Base-by-base conservation (phyloP, 2,888 invertebrate genomes). In the Pristionchus maxplancki region DNA sequence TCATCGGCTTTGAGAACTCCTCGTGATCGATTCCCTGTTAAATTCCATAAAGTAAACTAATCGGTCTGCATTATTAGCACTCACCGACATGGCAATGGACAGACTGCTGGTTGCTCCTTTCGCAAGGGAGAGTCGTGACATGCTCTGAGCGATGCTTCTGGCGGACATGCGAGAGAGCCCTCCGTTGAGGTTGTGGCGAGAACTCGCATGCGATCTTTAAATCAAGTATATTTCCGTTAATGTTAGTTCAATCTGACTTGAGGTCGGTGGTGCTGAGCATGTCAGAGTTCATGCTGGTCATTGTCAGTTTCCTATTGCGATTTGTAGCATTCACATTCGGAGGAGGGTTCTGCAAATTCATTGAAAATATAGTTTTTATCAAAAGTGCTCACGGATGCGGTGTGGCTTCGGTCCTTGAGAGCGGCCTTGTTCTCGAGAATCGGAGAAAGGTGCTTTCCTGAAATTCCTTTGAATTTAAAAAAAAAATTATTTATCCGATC, bases 61-160 rank as follows among this genome's bases (percentile, higher is more conserved):
- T 15, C 20, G 20, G 6, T 53, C 6, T 6, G 6, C 53, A 53
- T 53, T 1, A 34, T 34, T 11, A n/a, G n/a, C n/a, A 88, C 93
- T 40, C 88, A 93, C 93, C 85, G 93, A 93, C 89, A 94, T 89
- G 4, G 94, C 94, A 50, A 94, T 91, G 87, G 93, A 93, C 24
- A 93, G 88, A 48, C 91, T 91, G 53, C 93, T 93, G 4, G 92
- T 91, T 24, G 91, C 92, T 67, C 91, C 91, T 48, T 91, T 90
- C 82, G 89, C 44, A 88, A 91, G 88, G 5, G 92, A 92, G 28
- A 94, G 89, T 28, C 92, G 91, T 82, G 93, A 93, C 84, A 94
- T 88, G 17, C 94, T 94, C 89, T 94, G 93, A 8, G 93, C 93
- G 89, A 93, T 93, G 48, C 92, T 92, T 40, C 93, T 58, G n/a